Conservation (phyloP, 2,888 invertebrate species). For the Oscheius sp. region DNA sequence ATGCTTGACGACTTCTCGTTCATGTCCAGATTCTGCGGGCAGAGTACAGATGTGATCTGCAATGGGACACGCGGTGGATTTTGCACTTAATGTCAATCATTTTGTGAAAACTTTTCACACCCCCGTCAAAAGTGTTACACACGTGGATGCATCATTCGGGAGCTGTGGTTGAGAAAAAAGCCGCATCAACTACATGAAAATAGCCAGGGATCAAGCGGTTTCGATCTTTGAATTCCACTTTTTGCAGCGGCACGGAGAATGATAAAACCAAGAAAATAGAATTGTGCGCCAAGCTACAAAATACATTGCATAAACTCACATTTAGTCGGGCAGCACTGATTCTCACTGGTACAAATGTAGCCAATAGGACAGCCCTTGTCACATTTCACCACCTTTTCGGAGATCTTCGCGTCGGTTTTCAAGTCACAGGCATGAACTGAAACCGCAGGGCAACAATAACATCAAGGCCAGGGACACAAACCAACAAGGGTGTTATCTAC, state of each 20-base stretch:
- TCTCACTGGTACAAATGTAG: conserved; percentile 46
- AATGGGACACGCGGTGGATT: conserved; percentile 27
- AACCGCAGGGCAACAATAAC: not conserved
- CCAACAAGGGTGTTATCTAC: conserved; percentile 1
- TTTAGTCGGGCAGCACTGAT: conserved; percentile 65
- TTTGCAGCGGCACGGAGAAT: not conserved
- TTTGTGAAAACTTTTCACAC: not conserved
- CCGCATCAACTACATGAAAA: conserved; percentile 11
- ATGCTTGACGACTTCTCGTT: conserved; percentile 55
- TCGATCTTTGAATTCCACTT: not conserved
- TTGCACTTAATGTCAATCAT: conserved; percentile 1
- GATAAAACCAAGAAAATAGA: not conserved
- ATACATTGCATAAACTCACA: conserved; percentile 34
- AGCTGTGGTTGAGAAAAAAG: conserved; percentile 15
- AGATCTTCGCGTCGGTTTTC: conserved; percentile 52
- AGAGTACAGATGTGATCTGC: conserved; percentile 60
- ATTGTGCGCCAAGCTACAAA: not conserved
- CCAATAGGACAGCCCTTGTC: conserved; percentile 51
- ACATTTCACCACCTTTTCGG: conserved; percentile 46
- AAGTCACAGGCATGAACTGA: conserved; percentile 50
- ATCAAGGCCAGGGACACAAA: not conserved
- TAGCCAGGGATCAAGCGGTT: not conserved
- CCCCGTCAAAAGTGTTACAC: not conserved
- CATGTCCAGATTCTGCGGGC: conserved; percentile 59
- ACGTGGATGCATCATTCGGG: not conserved